Evolutionary conservation across 2,113 vertebrate species (phyloP).

Genomic region (Miniopterus natalensis): DNA sequence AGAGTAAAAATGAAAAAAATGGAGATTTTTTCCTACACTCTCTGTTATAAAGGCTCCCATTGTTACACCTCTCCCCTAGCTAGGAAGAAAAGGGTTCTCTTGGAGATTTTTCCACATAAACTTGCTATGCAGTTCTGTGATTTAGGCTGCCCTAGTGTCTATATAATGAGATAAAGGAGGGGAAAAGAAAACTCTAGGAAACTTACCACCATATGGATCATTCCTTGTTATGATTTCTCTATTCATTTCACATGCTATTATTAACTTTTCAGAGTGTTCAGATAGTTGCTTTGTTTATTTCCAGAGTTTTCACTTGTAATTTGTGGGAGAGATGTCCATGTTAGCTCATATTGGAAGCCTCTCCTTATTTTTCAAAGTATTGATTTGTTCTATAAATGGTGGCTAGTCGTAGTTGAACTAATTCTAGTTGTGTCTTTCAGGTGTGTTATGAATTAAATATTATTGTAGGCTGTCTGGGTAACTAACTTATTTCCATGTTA

Average conservation of each 20-base stretch:
- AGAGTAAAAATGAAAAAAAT: not conserved
- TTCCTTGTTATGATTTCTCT: constrained; percentile 9
- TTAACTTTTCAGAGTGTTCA: not conserved
- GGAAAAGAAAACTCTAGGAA: not conserved
- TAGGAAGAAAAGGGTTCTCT: not conserved
- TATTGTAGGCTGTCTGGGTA: not conserved
- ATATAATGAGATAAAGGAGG: not conserved
- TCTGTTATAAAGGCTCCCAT: not conserved
- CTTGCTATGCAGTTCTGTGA: not conserved
- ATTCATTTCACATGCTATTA: not conserved
- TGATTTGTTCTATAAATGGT: constrained; percentile 36
- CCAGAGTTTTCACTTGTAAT: not conserved
- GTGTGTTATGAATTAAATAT: constrained; percentile 11
- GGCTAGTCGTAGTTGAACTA: not conserved
- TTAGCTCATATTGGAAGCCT: not conserved
- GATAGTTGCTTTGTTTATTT: not conserved
- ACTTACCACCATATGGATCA: not conserved
- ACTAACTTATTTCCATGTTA: constrained; percentile 9
- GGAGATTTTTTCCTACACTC: not conserved
- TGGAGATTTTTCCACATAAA: constrained; percentile 28
- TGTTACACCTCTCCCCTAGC: not conserved
- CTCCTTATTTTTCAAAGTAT: constrained; percentile 38
- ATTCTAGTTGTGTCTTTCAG: constrained; percentile 48
- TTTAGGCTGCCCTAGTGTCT: not conserved
- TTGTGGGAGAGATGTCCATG: not conserved